Evolutionary conservation across 1,140 invertebrate species (phyloP), one percentile per base, ranked within the genome.

Genomic region (Trichonephila inaurata): DNA sequence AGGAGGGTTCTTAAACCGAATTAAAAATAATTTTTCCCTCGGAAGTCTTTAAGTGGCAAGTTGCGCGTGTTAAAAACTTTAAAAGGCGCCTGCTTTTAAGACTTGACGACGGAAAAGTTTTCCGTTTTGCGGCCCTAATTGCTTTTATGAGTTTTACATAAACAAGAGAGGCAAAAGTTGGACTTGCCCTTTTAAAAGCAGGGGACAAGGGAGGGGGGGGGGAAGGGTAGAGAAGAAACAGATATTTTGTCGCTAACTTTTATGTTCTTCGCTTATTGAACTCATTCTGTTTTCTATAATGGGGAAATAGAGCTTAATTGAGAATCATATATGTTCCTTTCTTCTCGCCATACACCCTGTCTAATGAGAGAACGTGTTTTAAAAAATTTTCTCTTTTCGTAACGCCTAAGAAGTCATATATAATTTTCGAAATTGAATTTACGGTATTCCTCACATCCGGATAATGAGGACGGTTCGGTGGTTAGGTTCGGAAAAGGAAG

Each of bases 111-210:
- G 28, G 33, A 40, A 77, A 77, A 77, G 33, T 77, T 77, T 77
- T 60, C 89, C 69, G 44, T 81, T 60, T 90, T 40, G 69, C 6
- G 58, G 5, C 21, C 64, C 40, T 90, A 90, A 90, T 90, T 90
- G 89, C 89, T 90, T 90, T 90, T 90, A 90, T 69, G 89, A 90
- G 89, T 90, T 81, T 28, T 28, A 81, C 89, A 90, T 81, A 81
- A 90, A 81, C 44, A 81, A 72, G 64, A 51, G 7, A 51, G 24
- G 44, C 33, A 81, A 62, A 89, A 69, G 64, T 51, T 10, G 66
- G 4, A 14, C 10, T 4, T 3, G n/a, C 72, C 72, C 62, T 33
- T 81, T 81, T 60, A 77, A 81, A 77, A 18, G 87, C 28, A 2
- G 0, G 44, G 87, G 6, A 7, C 16, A 8, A 14, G 0, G 10